Evolutionary conservation across 35 echinoderm and acorn worm species (phyloP), one percentile per base, ranked within the genome.

Genomic region (Patiria miniata): DNA sequence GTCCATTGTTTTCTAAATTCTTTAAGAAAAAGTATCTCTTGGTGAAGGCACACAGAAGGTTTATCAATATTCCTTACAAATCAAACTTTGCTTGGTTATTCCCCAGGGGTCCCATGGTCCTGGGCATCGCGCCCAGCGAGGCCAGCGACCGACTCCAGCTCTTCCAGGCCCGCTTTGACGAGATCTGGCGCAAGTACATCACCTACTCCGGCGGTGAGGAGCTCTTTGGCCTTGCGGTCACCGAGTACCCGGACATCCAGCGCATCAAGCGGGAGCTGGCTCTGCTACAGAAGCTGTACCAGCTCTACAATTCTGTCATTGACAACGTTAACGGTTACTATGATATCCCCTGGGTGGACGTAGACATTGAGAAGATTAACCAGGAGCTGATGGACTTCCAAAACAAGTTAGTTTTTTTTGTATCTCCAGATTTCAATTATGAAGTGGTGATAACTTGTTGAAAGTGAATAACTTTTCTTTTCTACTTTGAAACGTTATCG

Each of bases 321-420:
- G 96, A 99, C 40, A 99, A 94, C 28, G 96, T 99, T 50, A 94
- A 99, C 54, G 96, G 96, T 2, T 99, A 99, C 80, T 99, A 99
- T 81, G 93, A 99, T 59, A 99, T 98, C 29, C 86, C 93, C 7
- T 99, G 96, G 95, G 83, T 99, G n/a, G 96, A 99, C 7, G 96
- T 99, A 0, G 96, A 99, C 53, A 99, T 99, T 33, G 96, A 99
- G 78, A 99, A 99, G 83, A 99, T 99, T 37, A 99, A 99, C 58
- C 85, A 89, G 52, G 96, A 99, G 50, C 77, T 99, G 36, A 29
- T 83, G 80, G 96, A 99, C 83, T 99, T 94, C 56, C 96, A 99
- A 80, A 99, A 99, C 69, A 99, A 94, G 96, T 99, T 56, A 83
- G 89, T 88, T 9, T 69, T 15, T 69, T 36, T 12, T 9, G 12